phyloP scores from a whole-genome alignment of 2,888 invertebrate genomes.

The Lomographa bimaculata region DNA sequence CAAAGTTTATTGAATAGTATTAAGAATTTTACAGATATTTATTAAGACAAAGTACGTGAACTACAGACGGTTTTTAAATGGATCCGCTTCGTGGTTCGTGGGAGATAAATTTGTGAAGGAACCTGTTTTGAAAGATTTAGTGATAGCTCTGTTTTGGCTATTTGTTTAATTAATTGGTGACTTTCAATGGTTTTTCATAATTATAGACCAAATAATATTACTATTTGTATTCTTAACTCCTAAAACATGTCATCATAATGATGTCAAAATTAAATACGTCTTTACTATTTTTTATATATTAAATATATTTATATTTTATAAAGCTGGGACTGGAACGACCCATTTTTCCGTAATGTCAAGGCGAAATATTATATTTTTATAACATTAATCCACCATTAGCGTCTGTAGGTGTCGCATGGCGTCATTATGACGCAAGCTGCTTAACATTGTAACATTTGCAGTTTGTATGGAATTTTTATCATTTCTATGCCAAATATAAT shows the following conservation, averaged over 20 bases:
- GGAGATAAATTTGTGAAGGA: conserved; percentile 30
- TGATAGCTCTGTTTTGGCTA: conserved; percentile 10
- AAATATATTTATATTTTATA: no score
- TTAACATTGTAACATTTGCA: conserved; percentile 7
- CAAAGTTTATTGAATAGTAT: neutral
- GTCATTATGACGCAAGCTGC: conserved; percentile 11
- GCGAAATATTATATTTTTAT: conserved; percentile 10
- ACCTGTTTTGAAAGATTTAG: conserved; percentile 13
- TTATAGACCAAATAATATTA: no score
- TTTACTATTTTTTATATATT: neutral
- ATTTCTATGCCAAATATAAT: no score
- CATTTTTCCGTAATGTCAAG: conserved; percentile 16
- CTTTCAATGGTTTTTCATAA: conserved; percentile 6
- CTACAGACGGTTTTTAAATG: conserved; percentile 31
- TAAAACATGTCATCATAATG: no score
- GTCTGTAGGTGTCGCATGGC: conserved; percentile 13
- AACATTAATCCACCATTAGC: conserved; percentile 5
- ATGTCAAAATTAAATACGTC: neutral
- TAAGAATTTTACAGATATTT: neutral
- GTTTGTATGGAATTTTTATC: no score
- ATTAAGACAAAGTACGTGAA: conserved; percentile 6
- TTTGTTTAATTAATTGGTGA: conserved; percentile 1
- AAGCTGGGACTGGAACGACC: conserved; percentile 4
- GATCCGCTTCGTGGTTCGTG: conserved; percentile 39
- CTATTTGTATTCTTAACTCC: no score